phyloP scores from a whole-genome alignment of 1,140 invertebrate species.

The Linepithema humile region DNA sequence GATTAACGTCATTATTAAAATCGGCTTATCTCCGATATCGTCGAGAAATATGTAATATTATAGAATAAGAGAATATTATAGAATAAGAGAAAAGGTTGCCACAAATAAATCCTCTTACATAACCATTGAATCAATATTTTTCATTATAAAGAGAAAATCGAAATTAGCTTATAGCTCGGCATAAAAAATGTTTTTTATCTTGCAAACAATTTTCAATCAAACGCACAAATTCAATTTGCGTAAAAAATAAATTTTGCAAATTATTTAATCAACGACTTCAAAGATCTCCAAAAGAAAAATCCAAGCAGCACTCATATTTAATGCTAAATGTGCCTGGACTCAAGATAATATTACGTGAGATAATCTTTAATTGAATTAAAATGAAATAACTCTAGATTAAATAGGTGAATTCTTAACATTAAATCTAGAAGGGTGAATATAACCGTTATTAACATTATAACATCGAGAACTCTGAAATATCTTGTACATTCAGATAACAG shows the following conservation, averaged over 20 bases:
- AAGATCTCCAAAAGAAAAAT: no score
- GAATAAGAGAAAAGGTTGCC: neutral
- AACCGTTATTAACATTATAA: neutral
- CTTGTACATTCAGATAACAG: neutral
- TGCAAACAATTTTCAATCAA: no score
- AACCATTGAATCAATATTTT: neutral
- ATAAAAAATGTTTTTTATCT: neutral
- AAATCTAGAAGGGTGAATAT: neutral
- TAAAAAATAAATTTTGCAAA: neutral
- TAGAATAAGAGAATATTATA: no score
- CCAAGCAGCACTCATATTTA: no score
- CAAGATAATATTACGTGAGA: neutral
- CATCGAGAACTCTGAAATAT: neutral
- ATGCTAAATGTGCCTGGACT: neutral
- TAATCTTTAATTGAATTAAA: neutral
- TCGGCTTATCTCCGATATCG: neutral
- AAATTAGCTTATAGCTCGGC: neutral
- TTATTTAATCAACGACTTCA: no score
- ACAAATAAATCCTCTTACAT: neutral
- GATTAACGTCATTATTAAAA: conserved; percentile 2
- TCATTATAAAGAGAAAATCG: neutral
- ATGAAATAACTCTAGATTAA: neutral
- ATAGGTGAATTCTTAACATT: neutral
- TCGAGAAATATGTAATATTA: neutral
- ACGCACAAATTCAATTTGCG: neutral